Percentiles rank a stretch among this genome's conserved stretches.
Conservation (phyloP, 37 sponge, comb jelly and placozoan genomes). For the Hormiphora californensis region DNA sequence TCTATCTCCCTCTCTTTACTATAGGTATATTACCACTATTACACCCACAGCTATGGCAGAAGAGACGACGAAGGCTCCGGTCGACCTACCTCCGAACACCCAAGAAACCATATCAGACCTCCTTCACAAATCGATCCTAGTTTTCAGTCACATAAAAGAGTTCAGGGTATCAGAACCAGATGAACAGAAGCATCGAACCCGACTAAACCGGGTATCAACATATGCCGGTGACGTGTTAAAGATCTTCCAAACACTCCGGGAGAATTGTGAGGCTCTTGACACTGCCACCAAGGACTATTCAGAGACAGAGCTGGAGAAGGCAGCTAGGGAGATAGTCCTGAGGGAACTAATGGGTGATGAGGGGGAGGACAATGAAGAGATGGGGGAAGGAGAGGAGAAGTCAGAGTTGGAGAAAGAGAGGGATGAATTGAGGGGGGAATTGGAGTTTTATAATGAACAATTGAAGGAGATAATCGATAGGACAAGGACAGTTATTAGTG, state of each 20-base stretch:
- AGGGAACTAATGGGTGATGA: not conserved
- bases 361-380: not conserved
- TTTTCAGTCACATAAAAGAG: constrained; percentile 29
- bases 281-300: not conserved
- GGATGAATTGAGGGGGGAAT: not conserved
- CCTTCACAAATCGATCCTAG: constrained; percentile 24
- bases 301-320: not conserved
- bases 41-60: too few species aligned
- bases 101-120: constrained; percentile 28
- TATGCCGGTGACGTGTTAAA: not conserved
- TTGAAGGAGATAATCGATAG: constrained; percentile 42
- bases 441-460: constrained; percentile 43
- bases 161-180: constrained; percentile 38
- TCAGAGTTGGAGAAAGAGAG: constrained; percentile 17
- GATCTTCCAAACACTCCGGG: constrained; percentile 11
- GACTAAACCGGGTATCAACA: not conserved
- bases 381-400: not conserved
- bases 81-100: constrained; percentile 45
- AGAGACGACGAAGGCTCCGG: too few species aligned
- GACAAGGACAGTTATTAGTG: not conserved
- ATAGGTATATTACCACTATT: too few species aligned
- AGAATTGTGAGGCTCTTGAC: constrained; percentile 2
- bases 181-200: not conserved
- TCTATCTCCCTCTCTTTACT: too few species aligned
- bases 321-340: not conserved